phyloP scores from a whole-genome alignment of 2,888 invertebrate species.

The Diploptera punctata region DNA sequence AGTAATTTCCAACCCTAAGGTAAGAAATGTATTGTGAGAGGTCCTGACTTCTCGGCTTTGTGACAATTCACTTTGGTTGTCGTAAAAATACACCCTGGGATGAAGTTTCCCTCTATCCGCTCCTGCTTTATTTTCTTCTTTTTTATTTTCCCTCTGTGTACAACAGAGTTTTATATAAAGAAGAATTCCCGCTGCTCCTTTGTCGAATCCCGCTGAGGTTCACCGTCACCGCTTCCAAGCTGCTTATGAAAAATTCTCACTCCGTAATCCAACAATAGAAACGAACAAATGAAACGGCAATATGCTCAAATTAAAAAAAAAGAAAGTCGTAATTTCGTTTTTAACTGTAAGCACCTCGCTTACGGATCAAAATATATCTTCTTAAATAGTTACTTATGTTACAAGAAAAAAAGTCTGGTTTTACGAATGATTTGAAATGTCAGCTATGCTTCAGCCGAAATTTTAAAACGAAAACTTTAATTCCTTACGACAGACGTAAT shows the following conservation, averaged over 20 bases:
- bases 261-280: conserved; percentile 13
- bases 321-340: too few relatives aligned
- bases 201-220: conserved; percentile 4
- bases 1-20: too few relatives aligned
- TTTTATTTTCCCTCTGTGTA: not conserved
- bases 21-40: too few relatives aligned
- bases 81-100: conserved; percentile 8
- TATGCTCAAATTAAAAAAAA: too few relatives aligned
- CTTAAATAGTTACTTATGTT: too few relatives aligned
- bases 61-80: conserved; percentile 13
- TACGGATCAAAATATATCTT: too few relatives aligned
- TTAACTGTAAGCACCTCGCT: too few relatives aligned
- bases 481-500: too few relatives aligned
- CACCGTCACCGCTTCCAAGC: conserved; percentile 12
- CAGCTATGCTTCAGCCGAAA: too few relatives aligned
- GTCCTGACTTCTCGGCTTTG: not conserved
- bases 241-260: conserved; percentile 24
- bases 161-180: conserved; percentile 12
- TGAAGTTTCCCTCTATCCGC: not conserved
- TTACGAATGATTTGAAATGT: too few relatives aligned
- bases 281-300: not conserved
- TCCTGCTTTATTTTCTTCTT: not conserved
- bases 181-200: conserved; percentile 16
- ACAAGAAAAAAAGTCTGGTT: too few relatives aligned
- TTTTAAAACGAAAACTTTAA: too few relatives aligned